A percentile compares a stretch with the other conserved stretches of the same genome.
These are phyloP conservation scores for Nothobranchius furzeri DNA, from an alignment of 2,113 vertebrate genomes.

Conservation along the genomic window DNA sequence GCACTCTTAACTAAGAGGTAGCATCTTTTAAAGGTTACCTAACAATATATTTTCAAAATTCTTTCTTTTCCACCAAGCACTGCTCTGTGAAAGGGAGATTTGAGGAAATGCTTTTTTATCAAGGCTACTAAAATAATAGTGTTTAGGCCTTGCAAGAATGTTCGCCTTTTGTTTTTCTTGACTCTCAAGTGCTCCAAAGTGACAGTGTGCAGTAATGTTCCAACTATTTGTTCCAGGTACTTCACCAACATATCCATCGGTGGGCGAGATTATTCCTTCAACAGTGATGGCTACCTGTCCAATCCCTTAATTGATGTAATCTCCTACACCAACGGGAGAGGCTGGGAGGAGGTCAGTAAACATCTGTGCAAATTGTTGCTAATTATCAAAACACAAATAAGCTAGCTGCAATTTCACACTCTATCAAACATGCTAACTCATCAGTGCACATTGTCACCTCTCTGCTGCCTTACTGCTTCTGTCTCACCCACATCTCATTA, in stretches of 20 bases:
- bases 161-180: too few relatives aligned
- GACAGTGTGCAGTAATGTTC: too few relatives aligned
- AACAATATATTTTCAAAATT: too few relatives aligned
- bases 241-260: constrained; percentile 95
- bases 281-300: constrained; percentile 91
- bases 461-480: constrained; percentile 11
- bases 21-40: too few relatives aligned
- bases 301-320: constrained; percentile 93
- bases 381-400: constrained; percentile 26
- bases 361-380: constrained; percentile 12
- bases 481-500: constrained; percentile 25
- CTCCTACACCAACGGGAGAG: constrained; percentile 88
- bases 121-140: too few relatives aligned
- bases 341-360: constrained; percentile 92
- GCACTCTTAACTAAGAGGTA: too few relatives aligned
- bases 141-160: too few relatives aligned
- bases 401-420: constrained; percentile 52
- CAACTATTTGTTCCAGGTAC: constrained; percentile 75
- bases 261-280: constrained; percentile 93
- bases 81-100: too few relatives aligned
- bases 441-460: constrained; percentile 26
- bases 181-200: too few relatives aligned
- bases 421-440: constrained; percentile 53
- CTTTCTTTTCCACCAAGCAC: too few relatives aligned
- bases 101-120: too few relatives aligned